These are phyloP conservation scores for Lanistes nyassanus DNA, from an alignment of 1,140 invertebrate species.

Conservation along the genomic window DNA sequence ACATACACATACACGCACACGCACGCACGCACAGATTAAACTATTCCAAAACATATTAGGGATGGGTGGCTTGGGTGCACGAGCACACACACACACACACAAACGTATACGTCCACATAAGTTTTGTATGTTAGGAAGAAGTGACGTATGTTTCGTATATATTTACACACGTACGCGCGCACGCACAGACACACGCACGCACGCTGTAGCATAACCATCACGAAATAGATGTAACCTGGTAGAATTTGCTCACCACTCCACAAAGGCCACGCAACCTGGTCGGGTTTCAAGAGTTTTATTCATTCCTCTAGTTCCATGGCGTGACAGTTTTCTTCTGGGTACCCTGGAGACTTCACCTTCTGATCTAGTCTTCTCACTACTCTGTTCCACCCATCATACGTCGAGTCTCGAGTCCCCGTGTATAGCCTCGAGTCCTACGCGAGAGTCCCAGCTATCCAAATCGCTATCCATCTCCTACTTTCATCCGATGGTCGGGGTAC, in stretches of 20 bases:
- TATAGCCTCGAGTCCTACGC: too few species aligned
- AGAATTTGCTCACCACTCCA: too few species aligned
- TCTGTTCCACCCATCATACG: background rate
- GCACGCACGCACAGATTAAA: background rate
- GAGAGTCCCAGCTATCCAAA: background rate
- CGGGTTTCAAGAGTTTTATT: too few species aligned
- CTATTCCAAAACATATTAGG: background rate
- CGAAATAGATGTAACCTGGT: too few species aligned
- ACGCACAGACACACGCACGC: slow-evolving; percentile 3
- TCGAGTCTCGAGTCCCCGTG: background rate
- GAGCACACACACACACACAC: background rate
- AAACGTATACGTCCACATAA: background rate
- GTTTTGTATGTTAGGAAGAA: too few species aligned
- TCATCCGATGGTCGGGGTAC: too few species aligned
- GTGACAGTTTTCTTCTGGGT: too few species aligned
- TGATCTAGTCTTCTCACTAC: background rate
- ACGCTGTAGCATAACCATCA: background rate
- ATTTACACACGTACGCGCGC: too few species aligned
- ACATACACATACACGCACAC: background rate
- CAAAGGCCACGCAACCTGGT: too few species aligned
- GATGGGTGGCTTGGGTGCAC: background rate
- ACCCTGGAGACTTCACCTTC: background rate
- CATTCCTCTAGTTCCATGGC: background rate
- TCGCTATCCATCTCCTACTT: background rate
- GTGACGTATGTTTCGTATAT: too few species aligned